These are phyloP conservation scores for Epistrophella euchroma DNA, from an alignment of 2,888 invertebrate species.

Conservation along the genomic window DNA sequence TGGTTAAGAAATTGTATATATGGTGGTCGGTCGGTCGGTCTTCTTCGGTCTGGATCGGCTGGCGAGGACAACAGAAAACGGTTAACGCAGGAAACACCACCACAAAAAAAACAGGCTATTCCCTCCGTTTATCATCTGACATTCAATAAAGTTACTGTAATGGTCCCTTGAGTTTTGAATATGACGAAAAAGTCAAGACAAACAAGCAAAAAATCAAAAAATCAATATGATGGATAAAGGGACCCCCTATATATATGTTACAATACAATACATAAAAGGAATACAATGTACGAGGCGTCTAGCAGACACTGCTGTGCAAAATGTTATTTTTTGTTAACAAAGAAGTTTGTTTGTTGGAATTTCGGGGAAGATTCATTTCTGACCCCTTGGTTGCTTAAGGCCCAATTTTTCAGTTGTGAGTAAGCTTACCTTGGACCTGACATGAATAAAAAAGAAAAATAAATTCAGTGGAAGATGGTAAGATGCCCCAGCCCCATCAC, in stretches of 20 bases:
- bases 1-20: conserved; percentile 15
- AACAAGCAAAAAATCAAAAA: conserved; percentile 36
- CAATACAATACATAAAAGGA: neutral
- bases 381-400: too few species aligned
- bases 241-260: conserved; percentile 8
- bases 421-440: too few species aligned
- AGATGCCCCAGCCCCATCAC: too few species aligned
- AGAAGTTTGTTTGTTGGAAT: neutral
- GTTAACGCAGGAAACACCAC: conserved; percentile 38
- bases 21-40: conserved; percentile 1
- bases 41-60: conserved; percentile 13
- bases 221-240: conserved; percentile 51
- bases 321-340: neutral
- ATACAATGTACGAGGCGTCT: neutral
- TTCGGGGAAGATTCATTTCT: neutral
- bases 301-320: conserved; percentile 17
- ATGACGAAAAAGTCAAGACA: conserved; percentile 25
- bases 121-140: conserved; percentile 51
- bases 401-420: too few species aligned
- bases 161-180: conserved; percentile 46
- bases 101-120: conserved; percentile 23
- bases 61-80: conserved; percentile 13
- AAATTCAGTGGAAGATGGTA: too few species aligned
- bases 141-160: conserved; percentile 51
- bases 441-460: too few species aligned